These are phyloP conservation scores for Guaruba guarouba DNA, from an alignment of 2,113 vertebrate species.

Conservation along the genomic window DNA sequence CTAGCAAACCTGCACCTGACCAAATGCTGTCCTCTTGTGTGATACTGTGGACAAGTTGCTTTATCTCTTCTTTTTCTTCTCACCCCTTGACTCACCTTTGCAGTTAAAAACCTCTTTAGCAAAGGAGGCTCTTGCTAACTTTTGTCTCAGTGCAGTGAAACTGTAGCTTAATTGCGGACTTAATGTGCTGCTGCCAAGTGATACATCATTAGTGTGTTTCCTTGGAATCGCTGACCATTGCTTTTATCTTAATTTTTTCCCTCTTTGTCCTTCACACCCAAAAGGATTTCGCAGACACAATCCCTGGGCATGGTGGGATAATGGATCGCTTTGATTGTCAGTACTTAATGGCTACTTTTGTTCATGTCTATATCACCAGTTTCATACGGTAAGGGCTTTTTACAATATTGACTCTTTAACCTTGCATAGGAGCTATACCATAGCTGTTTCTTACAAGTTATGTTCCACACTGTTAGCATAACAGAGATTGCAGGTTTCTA, in stretches of 20 bases:
- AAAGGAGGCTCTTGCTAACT: not conserved
- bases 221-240: not conserved
- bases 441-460: not conserved
- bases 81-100: not conserved
- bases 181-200: not conserved
- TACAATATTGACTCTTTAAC: not conserved
- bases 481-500: not conserved
- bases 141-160: not conserved
- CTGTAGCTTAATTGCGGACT: not conserved
- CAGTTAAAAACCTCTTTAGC: not conserved
- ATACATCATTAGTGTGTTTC: fast-evolving
- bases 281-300: slow-evolving; percentile 96
- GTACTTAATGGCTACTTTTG: slow-evolving; percentile 97
- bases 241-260: not conserved
- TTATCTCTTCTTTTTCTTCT: not conserved
- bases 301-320: slow-evolving; percentile 96
- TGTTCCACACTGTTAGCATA: not conserved
- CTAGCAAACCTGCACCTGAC: not conserved
- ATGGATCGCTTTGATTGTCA: slow-evolving; percentile 99
- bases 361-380: slow-evolving; percentile 96
- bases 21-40: not conserved
- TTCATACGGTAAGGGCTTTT: slow-evolving; percentile 87
- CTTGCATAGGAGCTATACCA: not conserved
- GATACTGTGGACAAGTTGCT: not conserved
- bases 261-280: not conserved